phyloP scores from a whole-genome alignment of 37 sponge, comb jelly and placozoan genomes.

The Cliona cf. orientalis region DNA sequence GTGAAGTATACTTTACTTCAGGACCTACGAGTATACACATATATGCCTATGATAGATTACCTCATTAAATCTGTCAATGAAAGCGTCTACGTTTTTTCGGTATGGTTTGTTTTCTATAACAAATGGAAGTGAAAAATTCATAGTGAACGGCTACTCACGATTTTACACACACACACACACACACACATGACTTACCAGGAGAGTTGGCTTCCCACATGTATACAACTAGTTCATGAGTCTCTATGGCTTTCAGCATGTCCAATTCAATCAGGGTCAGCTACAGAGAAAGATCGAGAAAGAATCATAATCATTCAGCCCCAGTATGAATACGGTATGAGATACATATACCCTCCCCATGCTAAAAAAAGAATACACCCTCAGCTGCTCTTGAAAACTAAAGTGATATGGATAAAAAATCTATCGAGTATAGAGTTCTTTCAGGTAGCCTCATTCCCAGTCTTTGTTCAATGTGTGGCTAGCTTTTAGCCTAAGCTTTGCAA shows the following conservation, averaged over 20 bases:
- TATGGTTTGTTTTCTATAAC: conserved; percentile 46
- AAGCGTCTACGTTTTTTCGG: conserved; percentile 79
- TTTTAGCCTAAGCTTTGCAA: too few relatives aligned
- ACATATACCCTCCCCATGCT: too few relatives aligned
- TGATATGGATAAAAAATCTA: too few relatives aligned
- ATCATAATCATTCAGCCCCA: not conserved
- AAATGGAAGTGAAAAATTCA: not conserved
- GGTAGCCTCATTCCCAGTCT: too few relatives aligned
- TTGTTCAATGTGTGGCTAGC: too few relatives aligned
- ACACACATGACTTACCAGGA: conserved; percentile 21
- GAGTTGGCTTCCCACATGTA: conserved; percentile 73
- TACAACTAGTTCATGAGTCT: conserved; percentile 64
- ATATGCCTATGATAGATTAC: conserved; percentile 23
- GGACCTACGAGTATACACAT: not conserved
- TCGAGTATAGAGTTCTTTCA: too few relatives aligned
- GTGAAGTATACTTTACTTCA: not conserved
- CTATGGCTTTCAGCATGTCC: conserved; percentile 65
- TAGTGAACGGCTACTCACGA: not conserved
- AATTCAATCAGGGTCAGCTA: conserved; percentile 85
- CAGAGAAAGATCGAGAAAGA: not conserved
- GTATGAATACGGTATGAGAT: not conserved
- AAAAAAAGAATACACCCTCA: too few relatives aligned
- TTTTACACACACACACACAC: conserved; percentile 13
- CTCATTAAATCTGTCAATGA: conserved; percentile 78
- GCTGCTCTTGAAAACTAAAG: too few relatives aligned